Conservation (phyloP, 2,113 vertebrate species). For the Puntigrus tetrazona region DNA sequence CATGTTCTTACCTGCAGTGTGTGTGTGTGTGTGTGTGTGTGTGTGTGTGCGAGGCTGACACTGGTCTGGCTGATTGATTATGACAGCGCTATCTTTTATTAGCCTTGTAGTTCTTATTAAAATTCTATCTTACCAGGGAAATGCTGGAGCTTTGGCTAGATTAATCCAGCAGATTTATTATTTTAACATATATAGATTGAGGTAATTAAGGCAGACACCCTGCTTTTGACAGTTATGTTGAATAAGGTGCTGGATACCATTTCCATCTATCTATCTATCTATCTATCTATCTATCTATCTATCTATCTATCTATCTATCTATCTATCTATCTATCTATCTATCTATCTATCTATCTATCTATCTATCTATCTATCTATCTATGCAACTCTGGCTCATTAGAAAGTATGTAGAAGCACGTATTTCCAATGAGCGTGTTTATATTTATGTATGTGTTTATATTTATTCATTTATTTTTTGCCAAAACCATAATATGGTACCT, state of each 20-base stretch:
- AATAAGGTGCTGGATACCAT: constrained; percentile 67
- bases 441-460: no score
- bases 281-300: no score
- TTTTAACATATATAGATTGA: constrained; percentile 66
- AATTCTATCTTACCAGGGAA: constrained; percentile 70
- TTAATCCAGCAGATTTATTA: constrained; percentile 79
- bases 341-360: no score
- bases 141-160: constrained; percentile 73
- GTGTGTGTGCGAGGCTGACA: constrained; percentile 70
- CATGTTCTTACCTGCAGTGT: constrained; percentile 39
- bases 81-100: constrained; percentile 82
- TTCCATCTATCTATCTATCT: no score
- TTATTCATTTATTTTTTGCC: no score
- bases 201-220: constrained; percentile 70
- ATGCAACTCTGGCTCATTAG: no score
- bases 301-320: no score
- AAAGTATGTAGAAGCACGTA: no score
- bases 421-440: no score
- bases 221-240: constrained; percentile 73
- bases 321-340: no score
- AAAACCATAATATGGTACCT: no score
- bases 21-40: constrained; percentile 45
- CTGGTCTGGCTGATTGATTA: constrained; percentile 77
- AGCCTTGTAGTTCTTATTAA: constrained; percentile 75
- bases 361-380: no score